Evolutionary conservation across 2,797 vertebrate genomes (phyloP).

Genomic region (Lates japonicus): DNA sequence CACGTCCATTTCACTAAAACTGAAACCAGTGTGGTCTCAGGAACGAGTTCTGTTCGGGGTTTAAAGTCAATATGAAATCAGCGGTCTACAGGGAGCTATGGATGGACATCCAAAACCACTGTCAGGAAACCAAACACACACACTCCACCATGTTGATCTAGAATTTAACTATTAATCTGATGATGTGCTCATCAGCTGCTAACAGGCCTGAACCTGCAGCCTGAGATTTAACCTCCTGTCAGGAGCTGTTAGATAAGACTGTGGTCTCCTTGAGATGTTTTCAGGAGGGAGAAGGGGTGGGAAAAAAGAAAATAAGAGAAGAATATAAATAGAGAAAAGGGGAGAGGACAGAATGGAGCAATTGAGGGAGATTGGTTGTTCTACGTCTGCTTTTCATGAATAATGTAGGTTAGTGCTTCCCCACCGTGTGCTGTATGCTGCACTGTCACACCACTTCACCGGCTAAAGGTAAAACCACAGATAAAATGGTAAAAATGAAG

Average conservation of each 20-base stretch:
- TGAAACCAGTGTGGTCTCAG: neutral
- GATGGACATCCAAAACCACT: neutral
- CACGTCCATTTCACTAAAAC: neutral
- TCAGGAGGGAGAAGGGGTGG: neutral
- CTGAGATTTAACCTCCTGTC: conserved; percentile 3
- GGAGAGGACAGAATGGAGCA: neutral
- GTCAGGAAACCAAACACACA: neutral
- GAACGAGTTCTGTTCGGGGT: neutral
- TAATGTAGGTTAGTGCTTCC: conserved; percentile 60
- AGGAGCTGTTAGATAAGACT: neutral
- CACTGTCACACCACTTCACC: conserved; percentile 19
- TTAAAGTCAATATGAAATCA: neutral
- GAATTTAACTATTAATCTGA: neutral
- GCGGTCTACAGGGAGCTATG: neutral
- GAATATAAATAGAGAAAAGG: conserved; percentile 48
- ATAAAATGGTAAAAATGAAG: neutral
- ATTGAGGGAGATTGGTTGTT: conserved; percentile 15
- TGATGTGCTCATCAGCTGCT: neutral
- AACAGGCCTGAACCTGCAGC: neutral
- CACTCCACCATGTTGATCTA: too few species aligned
- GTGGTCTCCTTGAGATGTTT: neutral
- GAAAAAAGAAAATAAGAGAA: conserved; percentile 12
- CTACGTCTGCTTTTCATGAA: conserved; percentile 48
- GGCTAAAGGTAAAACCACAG: neutral
- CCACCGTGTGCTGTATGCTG: conserved; percentile 36